These are phyloP conservation scores for Tokudaia tokunoshimensis DNA, from an alignment of 2,797 vertebrate genomes.

Conservation along the genomic window DNA sequence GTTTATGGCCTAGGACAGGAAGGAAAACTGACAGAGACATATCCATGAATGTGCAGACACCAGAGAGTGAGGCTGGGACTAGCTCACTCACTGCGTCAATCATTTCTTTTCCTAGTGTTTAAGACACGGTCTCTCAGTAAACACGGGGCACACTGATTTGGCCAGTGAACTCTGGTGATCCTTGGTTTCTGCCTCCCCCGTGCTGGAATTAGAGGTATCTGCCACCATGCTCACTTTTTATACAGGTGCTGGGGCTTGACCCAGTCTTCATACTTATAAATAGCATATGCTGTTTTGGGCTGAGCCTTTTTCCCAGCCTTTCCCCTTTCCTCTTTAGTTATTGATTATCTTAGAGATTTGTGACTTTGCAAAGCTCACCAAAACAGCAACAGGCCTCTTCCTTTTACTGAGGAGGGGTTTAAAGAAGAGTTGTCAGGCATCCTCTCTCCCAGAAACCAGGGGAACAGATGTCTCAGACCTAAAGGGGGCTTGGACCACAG, in stretches of 20 bases:
- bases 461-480: no score
- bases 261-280: no score
- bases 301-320: neutral
- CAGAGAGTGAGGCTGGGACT: neutral
- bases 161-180: no score
- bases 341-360: neutral
- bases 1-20: neutral
- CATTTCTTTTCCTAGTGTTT: neutral
- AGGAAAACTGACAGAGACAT: neutral
- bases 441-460: no score
- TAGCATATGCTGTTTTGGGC: neutral
- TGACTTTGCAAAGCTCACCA: no score
- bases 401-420: neutral
- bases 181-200: neutral
- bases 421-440: neutral
- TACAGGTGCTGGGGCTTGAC: neutral
- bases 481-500: neutral
- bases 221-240: neutral
- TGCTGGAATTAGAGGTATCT: neutral
- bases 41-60: neutral
- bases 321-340: neutral
- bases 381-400: neutral
- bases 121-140: neutral
- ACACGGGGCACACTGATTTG: neutral
- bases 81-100: neutral